Base-by-base conservation (phyloP, 1,140 invertebrate species). In the Helicoverpa armigera region DNA sequence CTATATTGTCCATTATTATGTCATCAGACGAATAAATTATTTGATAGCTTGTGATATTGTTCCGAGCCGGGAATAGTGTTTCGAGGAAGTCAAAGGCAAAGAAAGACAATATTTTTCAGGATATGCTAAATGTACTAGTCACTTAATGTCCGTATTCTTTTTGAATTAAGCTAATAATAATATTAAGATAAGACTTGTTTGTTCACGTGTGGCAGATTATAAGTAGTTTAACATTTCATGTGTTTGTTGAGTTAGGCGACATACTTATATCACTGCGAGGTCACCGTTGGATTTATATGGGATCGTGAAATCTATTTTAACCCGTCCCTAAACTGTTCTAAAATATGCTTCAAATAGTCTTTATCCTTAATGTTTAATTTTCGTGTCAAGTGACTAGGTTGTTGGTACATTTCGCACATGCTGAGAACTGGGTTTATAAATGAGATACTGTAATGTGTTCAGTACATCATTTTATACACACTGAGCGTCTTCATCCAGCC, bases 221-320 rank as follows among this genome's bases (percentile, higher is more conserved):
- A 70, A 70, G 51, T 51, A 13, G 50, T 72, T 54, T n/a, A 14
- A 31, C 23, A 31, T 72, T 72, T 31, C 50, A 72, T 43, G 50
- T 53, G 69, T 51, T 69, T 50, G 50, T 70, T 53, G 18, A 70
- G 31, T 43, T 35, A 23, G 11, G 18, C 23, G 67, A 70, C 67
- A 29, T 29, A 70, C 23, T 23, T 23, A 23, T 18, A 54, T 31
- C 50, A 70, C 54, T 54, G 12, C 79, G 79, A 80, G 79, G 79
- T 74, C 69, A 72, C 12, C 48, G 3, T n/a, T 11, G 54, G 72
- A 48, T 48, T 31, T 75, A 60, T 61, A 58, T 35, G 70, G 70
- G 29, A 80, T 63, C 54, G 79, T 80, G 60, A 67, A 65, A 54
- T 80, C 79, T 80, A 80, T 80, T 80, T 80, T 67, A 50, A 51